Conservation (phyloP, 2,113 vertebrate genomes). For the Podilymbus podiceps region DNA sequence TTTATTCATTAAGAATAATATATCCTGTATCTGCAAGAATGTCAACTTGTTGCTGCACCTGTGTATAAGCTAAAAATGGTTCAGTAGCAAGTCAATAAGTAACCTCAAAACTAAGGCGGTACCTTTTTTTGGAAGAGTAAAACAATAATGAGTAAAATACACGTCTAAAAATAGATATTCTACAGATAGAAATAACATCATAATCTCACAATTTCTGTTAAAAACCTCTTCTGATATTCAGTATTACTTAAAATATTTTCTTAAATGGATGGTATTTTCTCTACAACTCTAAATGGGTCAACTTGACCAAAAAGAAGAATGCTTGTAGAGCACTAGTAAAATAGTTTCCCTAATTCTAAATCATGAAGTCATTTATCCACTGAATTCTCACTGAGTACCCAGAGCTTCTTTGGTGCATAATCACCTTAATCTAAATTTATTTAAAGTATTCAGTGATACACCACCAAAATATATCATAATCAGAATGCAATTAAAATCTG, state of each 20-base stretch:
- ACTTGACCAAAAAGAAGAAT: not conserved
- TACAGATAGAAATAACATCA: not conserved
- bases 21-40: not conserved
- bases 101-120: not conserved
- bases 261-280: not conserved
- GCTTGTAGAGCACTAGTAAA: not conserved
- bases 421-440: not conserved
- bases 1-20: not conserved
- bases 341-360: not conserved
- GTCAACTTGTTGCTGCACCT: not conserved
- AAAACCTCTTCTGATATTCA: not conserved
- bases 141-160: not conserved
- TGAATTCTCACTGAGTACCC: not conserved
- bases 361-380: not conserved
- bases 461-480: not conserved
- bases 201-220: not conserved
- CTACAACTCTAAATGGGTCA: not conserved
- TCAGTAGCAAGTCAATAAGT: not conserved
- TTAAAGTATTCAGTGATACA: not conserved
- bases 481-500: conserved; percentile 1
- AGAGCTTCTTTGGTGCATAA: not conserved
- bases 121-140: not conserved
- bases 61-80: not conserved
- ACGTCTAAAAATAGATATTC: not conserved
- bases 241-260: not conserved